Evolutionary conservation across 2,888 invertebrate genomes (phyloP).

Genomic region (Xestia sexstrigata): DNA sequence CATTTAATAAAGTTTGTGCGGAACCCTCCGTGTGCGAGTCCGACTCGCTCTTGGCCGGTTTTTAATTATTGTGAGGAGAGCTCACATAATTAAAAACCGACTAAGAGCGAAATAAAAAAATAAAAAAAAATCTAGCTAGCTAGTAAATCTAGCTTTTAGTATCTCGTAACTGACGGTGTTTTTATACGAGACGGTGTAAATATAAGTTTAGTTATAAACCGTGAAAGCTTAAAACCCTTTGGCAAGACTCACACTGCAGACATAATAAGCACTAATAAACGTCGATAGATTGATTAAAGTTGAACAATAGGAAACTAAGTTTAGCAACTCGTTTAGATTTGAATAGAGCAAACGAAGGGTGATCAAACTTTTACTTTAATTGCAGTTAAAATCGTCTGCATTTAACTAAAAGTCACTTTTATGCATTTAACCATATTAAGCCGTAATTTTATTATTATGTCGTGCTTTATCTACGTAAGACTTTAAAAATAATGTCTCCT

Average conservation of each 20-base stretch:
- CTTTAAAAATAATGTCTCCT: background rate
- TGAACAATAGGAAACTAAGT: constrained; percentile 39
- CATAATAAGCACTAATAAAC: background rate
- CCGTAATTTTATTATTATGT: background rate
- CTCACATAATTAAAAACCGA: too few species aligned
- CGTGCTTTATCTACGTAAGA: background rate
- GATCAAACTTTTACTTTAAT: constrained; percentile 27
- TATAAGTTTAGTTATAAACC: too few species aligned
- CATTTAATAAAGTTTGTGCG: too few species aligned
- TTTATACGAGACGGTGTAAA: too few species aligned
- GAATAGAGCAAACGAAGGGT: constrained; percentile 30
- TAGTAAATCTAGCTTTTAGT: too few species aligned
- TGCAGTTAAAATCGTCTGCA: background rate
- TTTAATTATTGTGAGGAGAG: too few species aligned
- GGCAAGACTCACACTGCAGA: background rate
- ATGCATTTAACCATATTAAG: background rate
- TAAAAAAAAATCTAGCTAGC: too few species aligned
- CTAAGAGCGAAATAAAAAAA: too few species aligned
- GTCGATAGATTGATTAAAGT: background rate
- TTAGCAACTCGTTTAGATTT: constrained; percentile 8
- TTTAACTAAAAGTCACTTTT: background rate
- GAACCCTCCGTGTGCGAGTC: too few species aligned
- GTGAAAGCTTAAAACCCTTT: background rate
- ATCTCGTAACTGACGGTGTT: too few species aligned
- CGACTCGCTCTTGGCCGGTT: too few species aligned